Percentiles rank a stretch among this genome's conserved stretches.
Conservation (phyloP, 2,113 vertebrate species). For the Oreocharis arfaki region DNA sequence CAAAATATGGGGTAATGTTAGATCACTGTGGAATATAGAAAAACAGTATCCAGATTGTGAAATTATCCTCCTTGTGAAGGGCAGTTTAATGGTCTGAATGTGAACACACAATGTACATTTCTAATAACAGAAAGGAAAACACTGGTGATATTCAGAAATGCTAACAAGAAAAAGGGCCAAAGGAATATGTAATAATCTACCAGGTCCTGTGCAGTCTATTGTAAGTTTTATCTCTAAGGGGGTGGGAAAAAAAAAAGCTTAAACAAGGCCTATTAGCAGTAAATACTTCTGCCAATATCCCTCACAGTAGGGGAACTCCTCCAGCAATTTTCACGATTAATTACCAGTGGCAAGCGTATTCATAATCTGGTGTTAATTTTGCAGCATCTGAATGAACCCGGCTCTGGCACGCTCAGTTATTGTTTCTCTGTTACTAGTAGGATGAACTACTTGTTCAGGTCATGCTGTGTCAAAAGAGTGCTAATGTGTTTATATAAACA, state of each 20-base stretch:
- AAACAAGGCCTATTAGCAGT: constrained; percentile 77
- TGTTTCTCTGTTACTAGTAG: constrained; percentile 62
- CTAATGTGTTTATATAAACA: constrained; percentile 67
- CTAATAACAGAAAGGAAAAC: not conserved
- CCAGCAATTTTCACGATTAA: constrained; percentile 69
- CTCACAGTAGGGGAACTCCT: constrained; percentile 72
- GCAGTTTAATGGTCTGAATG: not conserved
- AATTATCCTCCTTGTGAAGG: not conserved
- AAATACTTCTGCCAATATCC: constrained; percentile 77
- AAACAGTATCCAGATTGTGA: not conserved
- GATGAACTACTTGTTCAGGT: constrained; percentile 65
- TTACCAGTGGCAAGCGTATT: constrained; percentile 74
- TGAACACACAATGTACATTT: not conserved
- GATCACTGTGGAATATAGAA: not conserved
- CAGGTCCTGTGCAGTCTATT: constrained; percentile 25
- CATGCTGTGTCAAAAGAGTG: constrained; percentile 68
- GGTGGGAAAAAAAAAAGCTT: constrained; percentile 67
- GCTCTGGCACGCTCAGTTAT: constrained; percentile 57
- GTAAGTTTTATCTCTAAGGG: constrained; percentile 62
- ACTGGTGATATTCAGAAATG: not conserved
- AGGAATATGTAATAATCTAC: constrained; percentile 23
- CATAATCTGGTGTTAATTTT: constrained; percentile 82
- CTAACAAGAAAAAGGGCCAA: not conserved
- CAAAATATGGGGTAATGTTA: constrained; percentile 1
- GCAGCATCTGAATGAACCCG: constrained; percentile 66